Evolutionary conservation across 2,113 vertebrate species (phyloP).

Genomic region (Corvus cornix): DNA sequence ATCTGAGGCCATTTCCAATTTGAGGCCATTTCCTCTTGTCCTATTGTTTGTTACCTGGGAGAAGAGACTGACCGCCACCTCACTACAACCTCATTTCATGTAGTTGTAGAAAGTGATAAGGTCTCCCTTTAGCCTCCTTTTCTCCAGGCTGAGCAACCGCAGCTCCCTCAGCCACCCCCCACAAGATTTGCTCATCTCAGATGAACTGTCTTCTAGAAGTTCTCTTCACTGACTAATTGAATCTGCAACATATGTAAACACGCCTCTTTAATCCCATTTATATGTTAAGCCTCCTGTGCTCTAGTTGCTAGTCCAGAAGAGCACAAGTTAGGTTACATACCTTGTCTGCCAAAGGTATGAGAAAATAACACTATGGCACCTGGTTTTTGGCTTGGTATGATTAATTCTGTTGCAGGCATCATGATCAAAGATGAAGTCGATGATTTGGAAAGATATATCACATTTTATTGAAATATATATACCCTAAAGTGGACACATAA

Average conservation of each 20-base stretch:
- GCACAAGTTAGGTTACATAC: not conserved
- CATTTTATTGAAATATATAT: not conserved
- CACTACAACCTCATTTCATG: not conserved
- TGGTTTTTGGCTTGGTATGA: not conserved
- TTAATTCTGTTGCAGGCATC: not conserved
- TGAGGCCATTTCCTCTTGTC: not conserved
- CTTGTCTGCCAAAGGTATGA: not conserved
- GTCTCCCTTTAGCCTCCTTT: not conserved
- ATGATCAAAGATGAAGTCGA: not conserved
- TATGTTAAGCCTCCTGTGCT: not conserved
- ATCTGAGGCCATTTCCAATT: not conserved
- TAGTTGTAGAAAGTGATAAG: fast-evolving
- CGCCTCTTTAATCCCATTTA: not conserved
- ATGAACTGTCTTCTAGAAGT: not conserved
- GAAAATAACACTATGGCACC: not conserved
- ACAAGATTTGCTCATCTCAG: not conserved
- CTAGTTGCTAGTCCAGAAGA: not conserved
- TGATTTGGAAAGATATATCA: not conserved
- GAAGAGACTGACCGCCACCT: fast-evolving
- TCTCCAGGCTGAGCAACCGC: not conserved
- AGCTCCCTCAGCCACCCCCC: not conserved
- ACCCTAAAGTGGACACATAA: not conserved
- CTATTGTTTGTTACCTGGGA: not conserved
- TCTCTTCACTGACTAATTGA: not conserved
- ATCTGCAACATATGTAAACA: not conserved